A percentile compares a stretch with the other conserved stretches of the same genome.
These are phyloP conservation scores for Uria lomvia DNA, from an alignment of 2,113 vertebrate species.

Conservation along the genomic window DNA sequence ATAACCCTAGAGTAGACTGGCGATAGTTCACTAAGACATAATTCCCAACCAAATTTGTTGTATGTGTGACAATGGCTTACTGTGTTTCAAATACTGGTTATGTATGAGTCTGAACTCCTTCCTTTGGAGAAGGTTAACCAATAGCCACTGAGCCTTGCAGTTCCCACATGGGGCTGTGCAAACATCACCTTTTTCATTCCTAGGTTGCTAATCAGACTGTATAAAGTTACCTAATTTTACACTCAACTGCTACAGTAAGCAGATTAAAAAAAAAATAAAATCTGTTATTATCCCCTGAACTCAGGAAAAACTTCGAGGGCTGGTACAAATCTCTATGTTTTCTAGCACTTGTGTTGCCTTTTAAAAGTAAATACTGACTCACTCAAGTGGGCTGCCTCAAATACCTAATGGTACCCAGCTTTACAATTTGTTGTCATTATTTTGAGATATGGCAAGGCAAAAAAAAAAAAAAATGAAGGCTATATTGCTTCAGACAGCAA, in stretches of 20 bases:
- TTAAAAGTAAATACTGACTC: neutral
- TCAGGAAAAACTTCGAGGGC: neutral
- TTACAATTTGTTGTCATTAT: neutral
- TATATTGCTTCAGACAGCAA: neutral
- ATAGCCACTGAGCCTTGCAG: neutral
- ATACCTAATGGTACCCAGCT: neutral
- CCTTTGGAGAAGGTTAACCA: neutral
- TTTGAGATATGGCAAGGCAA: neutral
- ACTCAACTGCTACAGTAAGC: neutral
- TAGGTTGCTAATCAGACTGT: neutral
- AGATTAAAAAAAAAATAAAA: neutral
- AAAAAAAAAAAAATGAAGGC: neutral
- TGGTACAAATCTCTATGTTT: neutral
- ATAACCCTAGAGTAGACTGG: neutral
- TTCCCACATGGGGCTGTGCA: neutral
- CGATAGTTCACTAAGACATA: neutral
- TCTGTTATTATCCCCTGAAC: neutral
- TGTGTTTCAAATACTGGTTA: neutral
- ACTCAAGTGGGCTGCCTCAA: neutral
- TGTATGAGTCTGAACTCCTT: neutral
- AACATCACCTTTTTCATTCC: neutral
- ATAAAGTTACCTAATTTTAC: neutral
- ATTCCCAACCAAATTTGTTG: neutral
- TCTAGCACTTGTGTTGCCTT: neutral
- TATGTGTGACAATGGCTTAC: neutral